These are phyloP conservation scores for Ormyrus rosae DNA, from an alignment of 2,888 invertebrate species.

Conservation along the genomic window DNA sequence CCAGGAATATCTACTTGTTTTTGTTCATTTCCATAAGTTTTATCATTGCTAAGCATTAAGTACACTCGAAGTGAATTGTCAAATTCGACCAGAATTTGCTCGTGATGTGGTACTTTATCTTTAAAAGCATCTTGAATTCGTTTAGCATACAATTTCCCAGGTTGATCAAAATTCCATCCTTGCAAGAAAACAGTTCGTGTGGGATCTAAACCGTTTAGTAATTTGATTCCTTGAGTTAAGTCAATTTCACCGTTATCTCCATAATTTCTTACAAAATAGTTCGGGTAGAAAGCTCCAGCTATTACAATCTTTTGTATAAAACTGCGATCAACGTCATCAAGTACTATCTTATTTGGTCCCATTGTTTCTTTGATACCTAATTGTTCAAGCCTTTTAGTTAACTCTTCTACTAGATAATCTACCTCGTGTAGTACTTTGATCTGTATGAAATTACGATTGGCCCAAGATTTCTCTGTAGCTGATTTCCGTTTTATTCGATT, in stretches of 20 bases:
- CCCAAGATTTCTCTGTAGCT: conserved; percentile 81
- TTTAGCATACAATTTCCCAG: conserved; percentile 83
- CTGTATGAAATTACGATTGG: conserved; percentile 83
- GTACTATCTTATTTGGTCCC: conserved; percentile 74
- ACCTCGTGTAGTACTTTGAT: conserved; percentile 85
- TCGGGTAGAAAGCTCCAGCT: conserved; percentile 94
- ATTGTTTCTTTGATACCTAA: conserved; percentile 80
- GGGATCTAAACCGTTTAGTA: conserved; percentile 86
- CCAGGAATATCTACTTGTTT: conserved; percentile 61
- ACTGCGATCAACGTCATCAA: conserved; percentile 77
- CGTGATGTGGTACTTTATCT: conserved; percentile 68
- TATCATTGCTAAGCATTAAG: conserved; percentile 80
- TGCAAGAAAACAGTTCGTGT: conserved; percentile 83
- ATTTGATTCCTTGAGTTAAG: conserved; percentile 77
- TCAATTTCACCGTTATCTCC: conserved; percentile 80
- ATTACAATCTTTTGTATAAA: conserved; percentile 85
- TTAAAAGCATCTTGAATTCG: conserved; percentile 80
- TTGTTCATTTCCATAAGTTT: conserved; percentile 61
- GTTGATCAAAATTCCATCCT: conserved; percentile 79
- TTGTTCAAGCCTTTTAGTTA: conserved; percentile 80
- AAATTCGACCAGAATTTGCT: conserved; percentile 73
- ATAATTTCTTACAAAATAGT: conserved; percentile 84
- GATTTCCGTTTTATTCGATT: conserved; percentile 78
- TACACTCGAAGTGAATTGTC: conserved; percentile 81
- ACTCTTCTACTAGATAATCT: conserved; percentile 83